Percentiles rank a stretch among this genome's conserved stretches.
phyloP scores from a whole-genome alignment of 30 jellyfish, hydroid and myxozoan genomes.

The Euphysa ruthae region DNA sequence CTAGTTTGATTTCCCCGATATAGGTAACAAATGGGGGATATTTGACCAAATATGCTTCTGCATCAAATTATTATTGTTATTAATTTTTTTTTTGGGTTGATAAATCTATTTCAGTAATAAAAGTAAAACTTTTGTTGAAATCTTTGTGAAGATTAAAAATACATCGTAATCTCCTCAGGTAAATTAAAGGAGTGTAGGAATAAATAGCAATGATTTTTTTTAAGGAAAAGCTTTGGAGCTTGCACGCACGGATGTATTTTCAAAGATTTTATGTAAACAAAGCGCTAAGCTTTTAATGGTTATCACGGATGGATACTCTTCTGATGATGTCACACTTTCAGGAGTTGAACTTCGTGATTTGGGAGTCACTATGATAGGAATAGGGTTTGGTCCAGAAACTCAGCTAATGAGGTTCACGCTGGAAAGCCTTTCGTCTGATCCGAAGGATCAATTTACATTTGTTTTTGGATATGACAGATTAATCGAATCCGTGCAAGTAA shows the following conservation, averaged over 20 bases:
- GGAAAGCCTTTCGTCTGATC: slow-evolving; percentile 84
- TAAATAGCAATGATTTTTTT: no score
- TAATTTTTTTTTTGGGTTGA: neutral
- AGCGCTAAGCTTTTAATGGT: slow-evolving; percentile 60
- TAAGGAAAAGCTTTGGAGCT: slow-evolving; percentile 88
- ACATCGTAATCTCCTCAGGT: no score
- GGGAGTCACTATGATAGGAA: slow-evolving; percentile 72
- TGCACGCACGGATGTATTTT: slow-evolving; percentile 67
- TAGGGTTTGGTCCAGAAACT: slow-evolving; percentile 87
- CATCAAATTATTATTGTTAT: neutral
- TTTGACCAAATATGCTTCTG: no score
- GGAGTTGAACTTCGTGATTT: slow-evolving; percentile 70
- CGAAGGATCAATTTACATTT: slow-evolving; percentile 57
- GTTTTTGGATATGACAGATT: slow-evolving; percentile 72
- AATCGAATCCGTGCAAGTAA: slow-evolving; percentile 60
- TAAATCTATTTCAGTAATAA: neutral
- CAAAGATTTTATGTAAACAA: slow-evolving; percentile 53
- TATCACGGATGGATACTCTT: slow-evolving; percentile 81
- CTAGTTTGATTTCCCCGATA: no score
- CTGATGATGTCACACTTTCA: slow-evolving; percentile 84
- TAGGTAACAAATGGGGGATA: no score
- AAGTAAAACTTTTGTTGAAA: no score
- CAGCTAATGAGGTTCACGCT: slow-evolving; percentile 80
- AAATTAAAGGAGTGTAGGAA: no score
- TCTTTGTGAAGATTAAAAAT: no score